phyloP scores from a whole-genome alignment of 2,888 invertebrate genomes.

The Rhingia rostrata region DNA sequence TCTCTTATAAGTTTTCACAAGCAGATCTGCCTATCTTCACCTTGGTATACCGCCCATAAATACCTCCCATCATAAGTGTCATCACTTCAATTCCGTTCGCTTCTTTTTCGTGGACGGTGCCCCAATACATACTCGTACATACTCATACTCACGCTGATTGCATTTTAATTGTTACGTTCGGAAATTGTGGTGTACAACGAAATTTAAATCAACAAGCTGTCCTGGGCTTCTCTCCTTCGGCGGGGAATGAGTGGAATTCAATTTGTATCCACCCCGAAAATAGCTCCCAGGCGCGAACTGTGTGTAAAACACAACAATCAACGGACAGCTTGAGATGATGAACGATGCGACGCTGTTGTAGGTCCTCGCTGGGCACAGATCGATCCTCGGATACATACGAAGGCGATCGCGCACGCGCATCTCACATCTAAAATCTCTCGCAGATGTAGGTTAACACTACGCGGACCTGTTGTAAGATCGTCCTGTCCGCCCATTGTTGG shows the following conservation, averaged over 20 bases:
- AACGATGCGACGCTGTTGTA: constrained; percentile 68
- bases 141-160: constrained; percentile 76
- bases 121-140: not conserved
- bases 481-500: constrained; percentile 75
- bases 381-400: not conserved
- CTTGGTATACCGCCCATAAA: constrained; percentile 37
- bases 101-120: not conserved
- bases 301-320: constrained; percentile 74
- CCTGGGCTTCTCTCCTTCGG: constrained; percentile 2
- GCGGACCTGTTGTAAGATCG: constrained; percentile 54
- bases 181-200: constrained; percentile 75
- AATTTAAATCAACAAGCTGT: constrained; percentile 76
- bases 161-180: constrained; percentile 81
- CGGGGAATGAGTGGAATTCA: constrained; percentile 49
- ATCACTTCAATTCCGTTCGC: constrained; percentile 42
- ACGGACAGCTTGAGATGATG: constrained; percentile 69
- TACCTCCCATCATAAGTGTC: constrained; percentile 63
- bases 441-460: constrained; percentile 69
- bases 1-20: too few species aligned
- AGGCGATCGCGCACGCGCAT: constrained; percentile 61
- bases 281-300: constrained; percentile 73
- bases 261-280: constrained; percentile 64
- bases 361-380: constrained; percentile 34
- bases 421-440: constrained; percentile 19
- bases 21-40: not conserved